phyloP scores from a whole-genome alignment of 1,140 invertebrate genomes.

The Hycleus phaleratus region DNA sequence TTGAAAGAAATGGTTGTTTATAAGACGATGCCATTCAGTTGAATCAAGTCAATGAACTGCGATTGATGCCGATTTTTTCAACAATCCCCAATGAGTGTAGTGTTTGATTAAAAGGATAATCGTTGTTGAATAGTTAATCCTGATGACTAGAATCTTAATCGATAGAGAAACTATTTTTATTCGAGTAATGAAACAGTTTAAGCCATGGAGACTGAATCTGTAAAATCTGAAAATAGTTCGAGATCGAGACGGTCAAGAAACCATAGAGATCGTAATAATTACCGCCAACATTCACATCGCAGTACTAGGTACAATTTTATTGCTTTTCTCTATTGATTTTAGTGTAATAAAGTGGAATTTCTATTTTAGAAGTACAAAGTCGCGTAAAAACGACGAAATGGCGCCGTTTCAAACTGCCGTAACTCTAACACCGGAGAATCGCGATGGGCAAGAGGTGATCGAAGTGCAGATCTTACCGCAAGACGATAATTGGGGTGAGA shows the following conservation, averaged over 20 bases:
- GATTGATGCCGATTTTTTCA: background rate
- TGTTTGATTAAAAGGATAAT: background rate
- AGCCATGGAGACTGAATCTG: conserved; percentile 56
- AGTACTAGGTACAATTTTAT: conserved; percentile 47
- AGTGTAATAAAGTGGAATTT: background rate
- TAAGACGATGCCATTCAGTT: conserved; percentile 15
- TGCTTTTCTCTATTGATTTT: background rate
- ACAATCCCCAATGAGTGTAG: background rate
- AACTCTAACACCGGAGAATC: conserved; percentile 52
- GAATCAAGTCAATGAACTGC: conserved; percentile 22
- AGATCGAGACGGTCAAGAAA: conserved; percentile 48
- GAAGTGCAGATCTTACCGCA: conserved; percentile 83
- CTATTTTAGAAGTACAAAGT: conserved; percentile 35
- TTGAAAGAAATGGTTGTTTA: conserved; percentile 16
- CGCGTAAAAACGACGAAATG: conserved; percentile 47
- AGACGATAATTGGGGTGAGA: conserved; percentile 98
- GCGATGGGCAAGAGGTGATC: conserved; percentile 64
- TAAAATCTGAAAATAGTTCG: conserved; percentile 54
- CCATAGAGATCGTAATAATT: conserved; percentile 45
- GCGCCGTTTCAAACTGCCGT: conserved; percentile 59
- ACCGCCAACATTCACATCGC: conserved; percentile 49
- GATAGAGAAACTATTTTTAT: conserved; percentile 2
- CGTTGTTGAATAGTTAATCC: background rate
- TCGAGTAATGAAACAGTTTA: conserved; percentile 39
- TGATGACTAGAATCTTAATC: conserved; percentile 3